Conservation (phyloP, 2,797 vertebrate species). For the Myotis pilosus region DNA sequence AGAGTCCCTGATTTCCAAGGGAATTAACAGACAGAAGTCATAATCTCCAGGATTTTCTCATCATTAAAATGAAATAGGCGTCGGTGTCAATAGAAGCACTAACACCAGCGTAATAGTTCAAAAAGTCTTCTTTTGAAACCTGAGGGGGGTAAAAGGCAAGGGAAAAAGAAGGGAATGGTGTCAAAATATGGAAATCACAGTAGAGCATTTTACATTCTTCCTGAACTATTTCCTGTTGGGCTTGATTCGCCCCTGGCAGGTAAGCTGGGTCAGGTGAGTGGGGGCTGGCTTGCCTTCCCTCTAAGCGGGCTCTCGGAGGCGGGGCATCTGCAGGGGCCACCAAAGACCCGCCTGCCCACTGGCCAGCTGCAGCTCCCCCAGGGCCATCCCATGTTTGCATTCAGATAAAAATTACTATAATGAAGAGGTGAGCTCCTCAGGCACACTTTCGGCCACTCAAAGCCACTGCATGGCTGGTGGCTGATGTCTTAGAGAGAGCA, state of each 20-base stretch:
- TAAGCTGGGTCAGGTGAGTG: neutral
- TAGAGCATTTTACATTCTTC: neutral
- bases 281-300: neutral
- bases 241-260: neutral
- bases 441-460: neutral
- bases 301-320: neutral
- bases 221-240: neutral
- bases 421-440: neutral
- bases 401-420: neutral
- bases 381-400: neutral
- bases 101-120: slow-evolving; percentile 90
- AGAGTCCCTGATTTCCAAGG: neutral
- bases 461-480: neutral
- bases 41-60: slow-evolving; percentile 90
- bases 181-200: neutral
- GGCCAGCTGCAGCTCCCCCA: no score
- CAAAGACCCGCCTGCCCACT: neutral
- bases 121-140: slow-evolving; percentile 91
- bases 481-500: neutral
- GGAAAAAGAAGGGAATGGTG: neutral
- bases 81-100: slow-evolving; percentile 90
- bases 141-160: slow-evolving; percentile 66
- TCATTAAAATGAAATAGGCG: slow-evolving; percentile 91
- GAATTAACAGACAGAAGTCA: slow-evolving; percentile 74
- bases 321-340: neutral